These are phyloP conservation scores for Alcedo quadribrachys DNA, from an alignment of 2,797 vertebrate genomes.

Conservation along the genomic window DNA sequence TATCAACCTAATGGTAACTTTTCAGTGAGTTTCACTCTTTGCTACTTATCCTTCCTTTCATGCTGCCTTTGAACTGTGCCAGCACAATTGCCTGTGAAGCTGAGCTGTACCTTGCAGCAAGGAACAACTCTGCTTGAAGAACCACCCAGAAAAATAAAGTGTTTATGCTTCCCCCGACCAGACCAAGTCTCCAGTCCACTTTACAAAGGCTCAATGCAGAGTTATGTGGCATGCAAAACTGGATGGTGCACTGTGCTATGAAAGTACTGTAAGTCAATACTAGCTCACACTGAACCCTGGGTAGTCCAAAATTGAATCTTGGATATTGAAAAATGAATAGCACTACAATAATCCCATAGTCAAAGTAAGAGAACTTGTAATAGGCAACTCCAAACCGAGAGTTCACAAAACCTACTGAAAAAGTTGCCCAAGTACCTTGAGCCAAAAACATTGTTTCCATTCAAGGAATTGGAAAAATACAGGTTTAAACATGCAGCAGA, in stretches of 20 bases:
- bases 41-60: not conserved
- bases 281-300: not conserved
- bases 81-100: not conserved
- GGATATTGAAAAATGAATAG: not conserved
- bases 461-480: not conserved
- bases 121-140: not conserved
- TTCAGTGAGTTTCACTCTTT: not conserved
- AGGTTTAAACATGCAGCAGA: not conserved
- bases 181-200: not conserved
- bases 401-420: not conserved
- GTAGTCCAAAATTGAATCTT: not conserved
- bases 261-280: not conserved
- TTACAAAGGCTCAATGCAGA: not conserved
- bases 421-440: not conserved
- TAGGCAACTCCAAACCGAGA: not conserved
- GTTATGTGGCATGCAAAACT: not conserved
- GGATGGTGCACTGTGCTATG: not conserved
- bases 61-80: not conserved
- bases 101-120: not conserved
- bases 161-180: accelerated
- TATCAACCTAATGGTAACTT: not conserved
- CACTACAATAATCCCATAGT: not conserved
- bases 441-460: not conserved
- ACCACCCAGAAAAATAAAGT: not conserved
- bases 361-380: not conserved